Conservation (phyloP, 2,113 vertebrate species). For the Papio anubis region DNA sequence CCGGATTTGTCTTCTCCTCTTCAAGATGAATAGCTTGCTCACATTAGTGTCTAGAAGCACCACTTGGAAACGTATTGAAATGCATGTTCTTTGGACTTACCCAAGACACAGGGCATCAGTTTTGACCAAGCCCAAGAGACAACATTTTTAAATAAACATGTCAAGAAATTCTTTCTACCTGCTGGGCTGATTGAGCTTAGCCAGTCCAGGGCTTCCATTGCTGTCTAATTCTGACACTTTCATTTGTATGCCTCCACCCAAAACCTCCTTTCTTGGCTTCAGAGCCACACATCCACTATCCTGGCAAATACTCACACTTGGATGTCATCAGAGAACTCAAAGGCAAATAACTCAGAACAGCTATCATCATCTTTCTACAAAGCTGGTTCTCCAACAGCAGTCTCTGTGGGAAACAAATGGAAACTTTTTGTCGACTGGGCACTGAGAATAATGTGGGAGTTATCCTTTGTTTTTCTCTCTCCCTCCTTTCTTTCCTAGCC, state of each 20-base stretch:
- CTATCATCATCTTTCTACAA: background rate
- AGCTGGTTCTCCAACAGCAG: too few relatives aligned
- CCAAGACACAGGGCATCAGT: background rate
- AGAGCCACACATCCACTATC: background rate
- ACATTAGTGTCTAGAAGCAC: background rate
- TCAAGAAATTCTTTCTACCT: background rate
- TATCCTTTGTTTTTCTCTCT: background rate
- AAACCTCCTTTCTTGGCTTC: background rate
- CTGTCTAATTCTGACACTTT: background rate
- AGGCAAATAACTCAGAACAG: background rate
- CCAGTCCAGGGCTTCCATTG: background rate
- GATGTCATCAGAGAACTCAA: background rate
- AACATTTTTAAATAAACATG: background rate
- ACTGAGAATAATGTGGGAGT: background rate
- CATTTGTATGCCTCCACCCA: background rate
- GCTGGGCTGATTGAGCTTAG: fast-evolving
- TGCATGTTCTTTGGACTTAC: background rate
- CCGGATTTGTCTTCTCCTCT: background rate
- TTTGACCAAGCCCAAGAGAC: background rate
- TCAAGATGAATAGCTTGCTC: background rate
- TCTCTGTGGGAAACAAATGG: background rate
- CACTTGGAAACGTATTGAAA: background rate
- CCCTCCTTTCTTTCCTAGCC: background rate
- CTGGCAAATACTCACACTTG: too few relatives aligned
- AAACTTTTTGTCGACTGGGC: too few relatives aligned